Evolutionary conservation across 2,113 vertebrate species (phyloP).

Genomic region (Triplophysa siluroides): DNA sequence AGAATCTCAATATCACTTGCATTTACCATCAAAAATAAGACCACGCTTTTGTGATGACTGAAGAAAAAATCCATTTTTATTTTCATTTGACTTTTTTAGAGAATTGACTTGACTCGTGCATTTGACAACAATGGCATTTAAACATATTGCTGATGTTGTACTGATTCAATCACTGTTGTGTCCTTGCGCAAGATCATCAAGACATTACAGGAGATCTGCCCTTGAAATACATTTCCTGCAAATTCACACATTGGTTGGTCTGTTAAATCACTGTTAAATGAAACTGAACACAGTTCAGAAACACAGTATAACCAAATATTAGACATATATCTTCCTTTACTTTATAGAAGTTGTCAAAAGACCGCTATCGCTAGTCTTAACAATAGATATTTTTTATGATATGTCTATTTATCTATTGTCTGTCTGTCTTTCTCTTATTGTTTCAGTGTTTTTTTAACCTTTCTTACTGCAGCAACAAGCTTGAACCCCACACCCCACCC

Average conservation of each 20-base stretch:
- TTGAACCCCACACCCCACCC: not conserved
- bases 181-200: too few relatives aligned
- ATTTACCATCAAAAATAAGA: not conserved
- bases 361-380: too few relatives aligned
- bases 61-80: not conserved
- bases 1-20: not conserved
- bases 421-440: constrained; percentile 7
- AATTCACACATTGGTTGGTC: too few relatives aligned
- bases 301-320: not conserved
- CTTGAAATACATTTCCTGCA: too few relatives aligned
- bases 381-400: not conserved
- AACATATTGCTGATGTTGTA: not conserved
- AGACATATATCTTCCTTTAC: not conserved
- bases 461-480: constrained; percentile 41
- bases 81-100: not conserved
- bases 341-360: too few relatives aligned
- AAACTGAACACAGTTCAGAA: too few relatives aligned
- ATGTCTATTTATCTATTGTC: not conserved
- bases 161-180: too few relatives aligned
- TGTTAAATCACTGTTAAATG: too few relatives aligned
- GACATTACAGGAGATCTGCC: too few relatives aligned
- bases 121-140: not conserved
- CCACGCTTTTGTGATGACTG: not conserved
- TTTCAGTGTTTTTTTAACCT: constrained; percentile 48
- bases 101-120: not conserved